Evolutionary conservation across 2,888 invertebrate genomes (phyloP), one percentile per base, ranked within the genome.

Genomic region (Drosophila meridiana): DNA sequence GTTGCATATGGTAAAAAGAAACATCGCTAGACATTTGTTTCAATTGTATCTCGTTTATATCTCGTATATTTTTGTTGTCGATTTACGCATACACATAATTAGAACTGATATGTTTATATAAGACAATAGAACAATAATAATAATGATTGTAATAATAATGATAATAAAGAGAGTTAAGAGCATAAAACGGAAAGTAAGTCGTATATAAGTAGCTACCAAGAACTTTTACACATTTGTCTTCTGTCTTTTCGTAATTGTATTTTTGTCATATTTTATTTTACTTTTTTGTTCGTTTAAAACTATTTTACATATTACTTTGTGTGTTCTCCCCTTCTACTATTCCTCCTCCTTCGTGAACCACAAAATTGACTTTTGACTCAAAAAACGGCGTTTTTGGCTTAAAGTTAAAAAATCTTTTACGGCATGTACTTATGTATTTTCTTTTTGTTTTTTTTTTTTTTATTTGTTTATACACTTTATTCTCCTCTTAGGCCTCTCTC

Each of bases 81-180:
- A 69, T 55, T 68, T 82, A 76, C 76, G 75, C 82, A 80, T 87
- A 85, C 77, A 72, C 76, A 84, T 88, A 90, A 88, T 76, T 78
- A 87, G 89, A 88, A 88, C 89, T 89, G 91, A 89, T 89, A 87
- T 89, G 89, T 89, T 84, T 77, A 13, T 85, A 85, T 78, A 90
- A 89, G 90, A 90, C 83, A 90, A 88, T 85, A 76, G 68, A 88
- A 71, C 59, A 60, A 71, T 55, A 61, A 52, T 65, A 61, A 61
- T 47, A 26, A 69, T 62, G 63, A 69, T 58, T 34, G 59, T 74
- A 47, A 57, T 61, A 52, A 68, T 69, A 55, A 45, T 55, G 32
- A 57, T 58, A 61, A 62, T 67, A 34, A 64, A 57, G 56, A 57
- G 56, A 57, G 56, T 30, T 32, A 42, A 80, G 69, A 78, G 74